Conservation (phyloP, 1,140 invertebrate species). For the Aporrectodea caliginosa region DNA sequence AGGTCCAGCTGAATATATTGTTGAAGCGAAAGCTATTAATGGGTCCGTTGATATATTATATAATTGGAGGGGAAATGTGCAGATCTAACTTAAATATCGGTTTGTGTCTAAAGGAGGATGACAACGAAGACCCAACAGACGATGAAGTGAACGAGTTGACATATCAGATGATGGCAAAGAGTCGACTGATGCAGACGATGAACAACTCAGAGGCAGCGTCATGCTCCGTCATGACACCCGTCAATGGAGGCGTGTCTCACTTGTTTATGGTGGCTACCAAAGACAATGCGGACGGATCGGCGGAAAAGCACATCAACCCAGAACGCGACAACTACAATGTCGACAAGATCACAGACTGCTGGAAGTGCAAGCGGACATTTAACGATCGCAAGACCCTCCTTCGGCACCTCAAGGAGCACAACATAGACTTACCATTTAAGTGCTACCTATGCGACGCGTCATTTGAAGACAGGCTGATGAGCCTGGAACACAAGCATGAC, state of each 20-base stretch:
- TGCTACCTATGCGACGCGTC: constrained; percentile 87
- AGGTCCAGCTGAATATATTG: too few relatives aligned
- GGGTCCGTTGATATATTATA: too few relatives aligned
- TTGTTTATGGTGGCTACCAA: too few relatives aligned
- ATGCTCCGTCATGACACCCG: background rate
- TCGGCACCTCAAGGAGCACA: constrained; percentile 49
- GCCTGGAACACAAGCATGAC: constrained; percentile 73
- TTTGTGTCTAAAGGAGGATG: too few relatives aligned
- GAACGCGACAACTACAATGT: constrained; percentile 36
- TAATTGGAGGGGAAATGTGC: too few relatives aligned
- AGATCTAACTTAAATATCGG: too few relatives aligned
- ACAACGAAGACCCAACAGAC: too few relatives aligned
- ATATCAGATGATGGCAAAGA: too few relatives aligned
- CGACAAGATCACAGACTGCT: constrained; percentile 48
- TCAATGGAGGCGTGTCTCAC: background rate
- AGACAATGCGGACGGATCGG: background rate
- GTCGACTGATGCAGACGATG: too few relatives aligned
- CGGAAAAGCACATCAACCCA: constrained; percentile 17
- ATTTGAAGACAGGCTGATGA: constrained; percentile 71
- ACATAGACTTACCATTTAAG: constrained; percentile 74
- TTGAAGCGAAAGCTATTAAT: too few relatives aligned
- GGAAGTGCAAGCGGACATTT: constrained; percentile 46
- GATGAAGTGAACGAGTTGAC: too few relatives aligned
- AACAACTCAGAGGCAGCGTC: too few relatives aligned
- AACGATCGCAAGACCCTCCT: constrained; percentile 44